Conservation (phyloP, 2,888 invertebrate genomes). For the Apantesis nais region DNA sequence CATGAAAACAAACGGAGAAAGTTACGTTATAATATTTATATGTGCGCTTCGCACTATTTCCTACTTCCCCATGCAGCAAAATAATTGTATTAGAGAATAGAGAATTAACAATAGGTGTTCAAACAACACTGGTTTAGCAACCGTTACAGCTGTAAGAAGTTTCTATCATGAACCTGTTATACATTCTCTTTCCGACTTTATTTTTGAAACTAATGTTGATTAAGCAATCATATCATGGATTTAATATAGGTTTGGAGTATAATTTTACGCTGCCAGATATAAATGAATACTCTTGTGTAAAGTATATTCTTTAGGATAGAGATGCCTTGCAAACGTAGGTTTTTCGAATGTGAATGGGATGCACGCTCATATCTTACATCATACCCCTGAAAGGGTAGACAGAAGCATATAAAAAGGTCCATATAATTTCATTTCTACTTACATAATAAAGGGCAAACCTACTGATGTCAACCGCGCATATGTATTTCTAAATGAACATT, state of each 20-base stretch:
- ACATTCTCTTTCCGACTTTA: not conserved
- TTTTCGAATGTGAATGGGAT: not conserved
- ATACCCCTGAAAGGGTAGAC: no score
- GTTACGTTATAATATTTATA: conserved; percentile 68
- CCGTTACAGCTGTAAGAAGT: conserved; percentile 1
- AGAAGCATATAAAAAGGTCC: no score
- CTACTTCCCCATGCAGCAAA: conserved; percentile 64
- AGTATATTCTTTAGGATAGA: not conserved
- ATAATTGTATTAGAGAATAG: conserved; percentile 52
- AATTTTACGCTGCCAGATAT: no score
- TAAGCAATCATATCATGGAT: not conserved
- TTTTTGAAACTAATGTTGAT: not conserved
- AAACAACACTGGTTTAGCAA: not conserved
- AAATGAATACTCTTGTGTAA: not conserved
- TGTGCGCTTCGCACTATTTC: conserved; percentile 67
- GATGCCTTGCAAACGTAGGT: not conserved
- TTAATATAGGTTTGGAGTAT: no score
- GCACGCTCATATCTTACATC: no score
- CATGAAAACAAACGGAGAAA: conserved; percentile 80
- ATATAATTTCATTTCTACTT: no score
- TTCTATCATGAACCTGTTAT: not conserved
- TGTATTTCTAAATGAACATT: no score
- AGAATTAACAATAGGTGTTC: conserved; percentile 34
- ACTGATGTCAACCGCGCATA: no score
- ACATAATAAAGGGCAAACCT: no score